Evolutionary conservation across 2,797 vertebrate species (phyloP), one percentile per base, ranked within the genome.

Genomic region (Salmo trutta): DNA sequence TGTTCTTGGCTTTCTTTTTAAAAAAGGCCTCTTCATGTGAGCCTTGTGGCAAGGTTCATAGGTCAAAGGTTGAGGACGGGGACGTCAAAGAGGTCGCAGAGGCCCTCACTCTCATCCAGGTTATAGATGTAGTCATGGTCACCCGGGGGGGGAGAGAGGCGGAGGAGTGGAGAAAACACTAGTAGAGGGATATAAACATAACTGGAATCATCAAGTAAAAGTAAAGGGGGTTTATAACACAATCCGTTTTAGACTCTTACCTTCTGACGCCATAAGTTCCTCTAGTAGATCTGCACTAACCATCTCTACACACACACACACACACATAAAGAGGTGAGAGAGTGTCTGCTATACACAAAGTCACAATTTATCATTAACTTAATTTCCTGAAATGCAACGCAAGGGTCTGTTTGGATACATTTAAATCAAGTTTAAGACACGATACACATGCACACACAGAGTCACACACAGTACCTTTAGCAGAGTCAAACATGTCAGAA

Each of bases 91-190:
- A 97, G 95, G 90, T 97, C 96, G 76, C 96, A 97, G 82, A 97
- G 94, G 19, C 96, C 96, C 94, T 97, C 96, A 0, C 94, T 96
- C 84, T 96, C 96, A 0, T 96, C 96, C 91, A 97, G 91, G 88
- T 97, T 97, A 81, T 96, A 97, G 93, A 96, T 94, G 91, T 97
- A 97, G 90, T 97, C 96, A 0, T 96, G 96, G 85, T 97, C 96
- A 73, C 95, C 95, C 0, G 96, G 96, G 0, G 93, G 96, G 29
- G 95, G 95, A 33, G 95, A 96, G 5, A 96, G 93, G 77, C 89
- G 94, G 24, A 97, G 95, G 81, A 97, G 91, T 5, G 96, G 96
- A 82, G 95, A 95, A 85, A 97, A 97, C 84, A 97, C 96, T 97
- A 91, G 5, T 8, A 81, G 78, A 86, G 4, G 4, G 8, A 3